These are phyloP conservation scores for Scaptomyza reducta DNA, from an alignment of 2,888 invertebrate species.

Conservation along the genomic window DNA sequence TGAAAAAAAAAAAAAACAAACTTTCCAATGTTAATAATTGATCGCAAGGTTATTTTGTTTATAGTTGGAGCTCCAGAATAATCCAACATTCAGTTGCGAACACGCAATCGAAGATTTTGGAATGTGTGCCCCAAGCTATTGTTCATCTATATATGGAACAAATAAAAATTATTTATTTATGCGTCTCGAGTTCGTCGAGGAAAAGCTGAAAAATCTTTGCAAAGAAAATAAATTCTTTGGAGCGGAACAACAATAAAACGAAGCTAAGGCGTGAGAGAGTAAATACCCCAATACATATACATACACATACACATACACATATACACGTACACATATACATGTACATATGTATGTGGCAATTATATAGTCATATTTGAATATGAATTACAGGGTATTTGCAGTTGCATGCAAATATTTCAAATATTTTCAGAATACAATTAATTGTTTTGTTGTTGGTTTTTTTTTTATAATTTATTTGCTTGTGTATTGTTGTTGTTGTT, in stretches of 20 bases:
- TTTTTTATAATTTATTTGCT: conserved; percentile 24
- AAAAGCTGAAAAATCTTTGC: background rate
- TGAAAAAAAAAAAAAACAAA: too few species aligned
- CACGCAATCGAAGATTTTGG: too few species aligned
- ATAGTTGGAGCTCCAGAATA: too few species aligned
- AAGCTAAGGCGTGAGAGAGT: background rate
- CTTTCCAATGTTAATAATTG: too few species aligned
- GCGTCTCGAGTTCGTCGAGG: too few species aligned
- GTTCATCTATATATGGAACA: too few species aligned
- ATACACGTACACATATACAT: background rate
- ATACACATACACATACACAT: too few species aligned
- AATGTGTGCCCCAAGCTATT: too few species aligned
- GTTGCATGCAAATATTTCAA: background rate
- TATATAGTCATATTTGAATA: background rate
- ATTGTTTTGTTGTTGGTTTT: conserved; percentile 3
- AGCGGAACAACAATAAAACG: background rate
- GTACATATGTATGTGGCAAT: background rate
- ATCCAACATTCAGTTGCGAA: too few species aligned
- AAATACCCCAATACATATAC: background rate
- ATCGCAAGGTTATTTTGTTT: too few species aligned
- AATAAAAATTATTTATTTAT: too few species aligned
- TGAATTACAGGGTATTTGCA: conserved; percentile 7
- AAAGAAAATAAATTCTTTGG: conserved; percentile 1
- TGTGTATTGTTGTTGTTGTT: conserved; percentile 14
- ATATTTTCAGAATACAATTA: background rate